phyloP scores from a whole-genome alignment of 2,888 invertebrate species.

The Drosophila glabriapex region DNA sequence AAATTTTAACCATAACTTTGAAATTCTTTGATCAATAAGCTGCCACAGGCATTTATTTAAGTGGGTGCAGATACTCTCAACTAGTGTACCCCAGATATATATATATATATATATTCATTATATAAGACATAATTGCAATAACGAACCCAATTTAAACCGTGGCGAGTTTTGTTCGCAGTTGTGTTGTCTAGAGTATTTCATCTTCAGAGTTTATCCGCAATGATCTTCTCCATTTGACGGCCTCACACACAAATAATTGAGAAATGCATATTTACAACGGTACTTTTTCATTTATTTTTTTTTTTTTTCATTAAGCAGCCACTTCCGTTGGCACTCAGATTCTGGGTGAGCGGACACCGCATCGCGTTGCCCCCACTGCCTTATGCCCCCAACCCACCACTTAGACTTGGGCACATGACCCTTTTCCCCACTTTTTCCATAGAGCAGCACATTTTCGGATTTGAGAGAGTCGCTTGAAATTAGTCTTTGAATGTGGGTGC shows the following conservation, averaged over 20 bases:
- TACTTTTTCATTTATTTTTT: slow-evolving; percentile 19
- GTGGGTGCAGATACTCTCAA: background rate
- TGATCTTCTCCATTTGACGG: slow-evolving; percentile 39
- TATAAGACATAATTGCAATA: slow-evolving; percentile 2
- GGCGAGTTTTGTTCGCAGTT: background rate
- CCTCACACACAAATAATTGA: slow-evolving; percentile 68
- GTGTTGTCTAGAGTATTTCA: slow-evolving; percentile 29
- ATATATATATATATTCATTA: background rate
- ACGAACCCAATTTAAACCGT: background rate
- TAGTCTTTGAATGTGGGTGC: slow-evolving; percentile 56
- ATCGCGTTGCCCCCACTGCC: background rate
- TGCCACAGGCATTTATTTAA: background rate
- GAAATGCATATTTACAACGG: slow-evolving; percentile 63
- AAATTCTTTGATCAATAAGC: background rate
- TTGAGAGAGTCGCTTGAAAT: slow-evolving; percentile 32
- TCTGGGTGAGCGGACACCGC: slow-evolving; percentile 45
- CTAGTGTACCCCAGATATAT: background rate
- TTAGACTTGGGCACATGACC: slow-evolving; percentile 7
- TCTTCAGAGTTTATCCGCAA: slow-evolving; percentile 25
- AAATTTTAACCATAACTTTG: background rate
- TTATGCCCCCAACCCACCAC: background rate
- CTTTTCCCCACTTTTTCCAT: slow-evolving; percentile 40
- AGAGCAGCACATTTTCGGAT: background rate
- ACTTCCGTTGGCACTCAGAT: slow-evolving; percentile 71
- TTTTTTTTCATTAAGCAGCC: slow-evolving; percentile 64